Conservation (phyloP, 2,888 invertebrate genomes). For the Stenurella melanura region DNA sequence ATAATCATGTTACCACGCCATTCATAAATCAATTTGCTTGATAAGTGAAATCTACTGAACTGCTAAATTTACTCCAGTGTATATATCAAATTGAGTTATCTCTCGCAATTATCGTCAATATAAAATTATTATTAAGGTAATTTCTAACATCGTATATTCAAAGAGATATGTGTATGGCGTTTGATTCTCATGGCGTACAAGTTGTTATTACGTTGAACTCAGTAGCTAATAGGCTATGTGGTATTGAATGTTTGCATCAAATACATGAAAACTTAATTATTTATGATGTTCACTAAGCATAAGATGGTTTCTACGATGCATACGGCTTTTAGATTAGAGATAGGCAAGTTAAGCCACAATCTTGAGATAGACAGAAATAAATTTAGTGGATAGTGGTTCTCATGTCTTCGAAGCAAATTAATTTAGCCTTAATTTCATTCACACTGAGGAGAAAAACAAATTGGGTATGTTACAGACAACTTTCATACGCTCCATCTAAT, state of each 20-base stretch:
- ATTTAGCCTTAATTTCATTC: too few species aligned
- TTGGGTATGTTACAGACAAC: too few species aligned
- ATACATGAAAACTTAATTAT: not conserved
- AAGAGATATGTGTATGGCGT: not conserved
- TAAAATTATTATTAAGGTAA: not conserved
- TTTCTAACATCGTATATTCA: not conserved
- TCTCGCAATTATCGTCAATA: not conserved
- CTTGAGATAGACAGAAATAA: too few species aligned
- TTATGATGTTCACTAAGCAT: not conserved
- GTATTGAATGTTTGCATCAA: not conserved
- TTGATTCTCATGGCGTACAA: not conserved
- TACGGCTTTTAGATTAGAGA: too few species aligned
- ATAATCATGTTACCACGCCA: constrained; percentile 18
- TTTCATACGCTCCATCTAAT: too few species aligned
- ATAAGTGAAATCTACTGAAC: constrained; percentile 24
- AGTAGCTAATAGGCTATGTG: not conserved
- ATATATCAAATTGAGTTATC: constrained; percentile 23
- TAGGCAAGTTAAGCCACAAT: too few species aligned
- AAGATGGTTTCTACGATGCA: too few species aligned
- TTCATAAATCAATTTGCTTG: constrained; percentile 30
- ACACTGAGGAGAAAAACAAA: too few species aligned
- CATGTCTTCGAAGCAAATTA: too few species aligned
- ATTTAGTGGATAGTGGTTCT: too few species aligned
- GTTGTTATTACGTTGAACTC: not conserved
- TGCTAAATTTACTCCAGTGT: constrained; percentile 14